Percentiles rank a stretch among this genome's conserved stretches.
Evolutionary conservation across 2,797 vertebrate genomes (phyloP).

Genomic region (Catharus ustulatus): DNA sequence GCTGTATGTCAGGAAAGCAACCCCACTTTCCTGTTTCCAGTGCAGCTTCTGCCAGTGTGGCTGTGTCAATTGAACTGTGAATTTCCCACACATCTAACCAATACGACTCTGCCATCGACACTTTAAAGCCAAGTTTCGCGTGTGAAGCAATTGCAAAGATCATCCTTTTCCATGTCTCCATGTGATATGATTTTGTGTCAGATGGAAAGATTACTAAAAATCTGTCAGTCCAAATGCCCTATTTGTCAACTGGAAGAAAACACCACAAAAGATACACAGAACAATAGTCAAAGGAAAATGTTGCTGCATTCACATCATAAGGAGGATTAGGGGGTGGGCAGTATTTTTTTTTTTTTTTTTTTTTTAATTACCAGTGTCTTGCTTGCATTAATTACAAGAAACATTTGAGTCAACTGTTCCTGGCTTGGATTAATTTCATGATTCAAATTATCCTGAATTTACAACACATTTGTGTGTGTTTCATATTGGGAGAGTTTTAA

Average conservation of each 20-base stretch:
- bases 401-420: slow-evolving; percentile 55
- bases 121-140: neutral
- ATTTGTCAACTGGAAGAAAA: slow-evolving; percentile 29
- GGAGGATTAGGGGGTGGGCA: neutral
- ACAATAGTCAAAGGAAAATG: slow-evolving; percentile 39
- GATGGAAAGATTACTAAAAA: slow-evolving; percentile 20
- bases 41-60: neutral
- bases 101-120: rapidly evolving
- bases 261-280: slow-evolving; percentile 20
- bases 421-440: slow-evolving; percentile 42
- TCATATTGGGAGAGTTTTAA: slow-evolving; percentile 47
- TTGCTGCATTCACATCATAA: neutral
- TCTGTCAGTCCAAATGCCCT: neutral
- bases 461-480: slow-evolving; percentile 52
- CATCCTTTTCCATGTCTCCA: slow-evolving; percentile 23
- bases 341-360: neutral
- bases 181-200: neutral
- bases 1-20: neutral
- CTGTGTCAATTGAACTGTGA: neutral
- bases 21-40: neutral
- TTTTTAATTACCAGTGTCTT: slow-evolving; percentile 34
- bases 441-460: slow-evolving; percentile 62
- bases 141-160: slow-evolving; percentile 11
- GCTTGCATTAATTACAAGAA: slow-evolving; percentile 60
- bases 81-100: neutral